phyloP scores from a whole-genome alignment of 2,888 invertebrate species.

The Perizoma affinitatum region DNA sequence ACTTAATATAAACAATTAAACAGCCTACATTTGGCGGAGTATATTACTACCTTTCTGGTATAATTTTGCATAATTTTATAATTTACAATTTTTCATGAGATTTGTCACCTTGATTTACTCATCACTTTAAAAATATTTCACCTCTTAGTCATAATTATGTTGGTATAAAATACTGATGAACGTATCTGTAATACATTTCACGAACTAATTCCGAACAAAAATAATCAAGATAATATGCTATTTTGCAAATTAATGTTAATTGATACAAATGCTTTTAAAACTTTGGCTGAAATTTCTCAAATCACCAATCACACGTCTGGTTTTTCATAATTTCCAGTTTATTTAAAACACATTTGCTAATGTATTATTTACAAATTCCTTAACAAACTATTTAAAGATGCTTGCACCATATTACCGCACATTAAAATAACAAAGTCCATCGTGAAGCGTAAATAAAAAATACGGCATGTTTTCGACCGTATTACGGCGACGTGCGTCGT shows the following conservation, averaged over 20 bases:
- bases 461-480: background rate
- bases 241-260: background rate
- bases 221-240: background rate
- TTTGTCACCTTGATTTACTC: slow-evolving; percentile 2
- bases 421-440: background rate
- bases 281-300: too few relatives aligned
- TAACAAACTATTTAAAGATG: background rate
- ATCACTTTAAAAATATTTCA: background rate
- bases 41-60: background rate
- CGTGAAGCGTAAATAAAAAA: background rate
- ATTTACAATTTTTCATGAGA: too few relatives aligned
- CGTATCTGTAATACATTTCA: background rate
- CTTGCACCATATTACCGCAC: background rate
- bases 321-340: too few relatives aligned
- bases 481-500: background rate
- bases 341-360: too few relatives aligned
- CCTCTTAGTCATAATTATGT: slow-evolving; percentile 9
- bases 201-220: background rate
- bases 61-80: too few relatives aligned
- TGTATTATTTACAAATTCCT: background rate
- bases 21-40: slow-evolving; percentile 23
- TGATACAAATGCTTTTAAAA: background rate
- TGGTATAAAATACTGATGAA: slow-evolving; percentile 10
- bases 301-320: too few relatives aligned
- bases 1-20: slow-evolving; percentile 2